These are phyloP conservation scores for Heterodera schachtii DNA, from an alignment of 1,140 invertebrate species.

Conservation along the genomic window DNA sequence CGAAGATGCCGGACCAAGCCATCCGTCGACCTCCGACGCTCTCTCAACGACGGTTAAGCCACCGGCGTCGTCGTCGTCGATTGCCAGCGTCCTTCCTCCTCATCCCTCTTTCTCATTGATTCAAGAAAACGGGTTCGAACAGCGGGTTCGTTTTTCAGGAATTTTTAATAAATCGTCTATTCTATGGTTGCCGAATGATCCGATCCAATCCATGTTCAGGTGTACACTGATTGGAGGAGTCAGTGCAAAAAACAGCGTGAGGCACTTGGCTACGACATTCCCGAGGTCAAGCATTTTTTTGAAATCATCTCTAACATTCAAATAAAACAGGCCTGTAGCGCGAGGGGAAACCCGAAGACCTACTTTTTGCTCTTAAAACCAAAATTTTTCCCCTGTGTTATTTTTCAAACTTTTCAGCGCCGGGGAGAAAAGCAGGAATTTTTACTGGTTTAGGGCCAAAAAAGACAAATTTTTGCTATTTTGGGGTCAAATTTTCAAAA, in stretches of 20 bases:
- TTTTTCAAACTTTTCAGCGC: too few relatives aligned
- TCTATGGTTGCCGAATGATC: not conserved
- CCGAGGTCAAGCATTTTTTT: constrained; percentile 70
- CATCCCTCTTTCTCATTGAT: constrained; percentile 74
- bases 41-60: not conserved
- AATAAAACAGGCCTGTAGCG: too few relatives aligned
- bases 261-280: constrained; percentile 85
- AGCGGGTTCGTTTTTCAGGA: constrained; percentile 73
- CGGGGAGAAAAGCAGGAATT: too few relatives aligned
- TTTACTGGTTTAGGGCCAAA: too few relatives aligned
- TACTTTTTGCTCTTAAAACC: too few relatives aligned
- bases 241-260: constrained; percentile 73
- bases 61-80: not conserved
- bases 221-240: constrained; percentile 55
- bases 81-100: not conserved
- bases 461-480: too few relatives aligned
- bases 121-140: constrained; percentile 94
- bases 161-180: not conserved
- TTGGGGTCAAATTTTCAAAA: too few relatives aligned
- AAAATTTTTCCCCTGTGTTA: not conserved
- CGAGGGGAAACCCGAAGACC: too few relatives aligned
- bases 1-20: constrained; percentile 63
- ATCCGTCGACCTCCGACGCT: constrained; percentile 5
- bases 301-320: too few relatives aligned
- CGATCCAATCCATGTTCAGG: constrained; percentile 37